Conservation (phyloP, 2,888 invertebrate species). For the Heliconius hortense region DNA sequence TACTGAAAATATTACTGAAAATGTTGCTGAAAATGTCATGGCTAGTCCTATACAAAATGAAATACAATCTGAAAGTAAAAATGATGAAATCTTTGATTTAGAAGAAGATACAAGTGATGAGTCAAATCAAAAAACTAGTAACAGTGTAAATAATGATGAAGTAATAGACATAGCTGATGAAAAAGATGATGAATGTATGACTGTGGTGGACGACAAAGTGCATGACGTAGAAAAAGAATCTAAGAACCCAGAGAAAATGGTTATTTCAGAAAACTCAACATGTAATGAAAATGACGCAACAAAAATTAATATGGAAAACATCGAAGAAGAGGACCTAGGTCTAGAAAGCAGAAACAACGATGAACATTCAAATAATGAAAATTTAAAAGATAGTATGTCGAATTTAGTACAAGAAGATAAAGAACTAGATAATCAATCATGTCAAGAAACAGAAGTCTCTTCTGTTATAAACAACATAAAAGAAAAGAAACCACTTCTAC, state of each 20-base stretch:
- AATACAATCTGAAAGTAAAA: constrained; percentile 1
- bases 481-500: constrained; percentile 44
- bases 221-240: constrained; percentile 22
- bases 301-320: constrained; percentile 1
- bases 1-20: not conserved
- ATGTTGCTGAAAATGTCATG: not conserved
- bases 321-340: not conserved
- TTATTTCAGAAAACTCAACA: constrained; percentile 1
- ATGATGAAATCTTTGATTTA: constrained; percentile 13
- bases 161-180: constrained; percentile 40
- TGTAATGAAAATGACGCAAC: constrained; percentile 5
- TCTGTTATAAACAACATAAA: constrained; percentile 20
- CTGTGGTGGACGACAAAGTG: constrained; percentile 13
- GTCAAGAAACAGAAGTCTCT: not conserved
- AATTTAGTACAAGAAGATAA: constrained; percentile 6
- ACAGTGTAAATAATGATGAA: constrained; percentile 29
- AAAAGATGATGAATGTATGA: constrained; percentile 30
- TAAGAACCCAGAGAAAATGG: not conserved
- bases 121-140: not conserved
- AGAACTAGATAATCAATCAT: constrained; percentile 24
- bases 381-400: not conserved
- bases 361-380: not conserved
- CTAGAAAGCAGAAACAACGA: not conserved
- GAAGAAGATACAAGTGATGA: not conserved
- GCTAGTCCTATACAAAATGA: not conserved